Percentiles rank a stretch among this genome's conserved stretches.
Conservation (phyloP, 1,140 invertebrate species). For the Lepidurus arcticus region DNA sequence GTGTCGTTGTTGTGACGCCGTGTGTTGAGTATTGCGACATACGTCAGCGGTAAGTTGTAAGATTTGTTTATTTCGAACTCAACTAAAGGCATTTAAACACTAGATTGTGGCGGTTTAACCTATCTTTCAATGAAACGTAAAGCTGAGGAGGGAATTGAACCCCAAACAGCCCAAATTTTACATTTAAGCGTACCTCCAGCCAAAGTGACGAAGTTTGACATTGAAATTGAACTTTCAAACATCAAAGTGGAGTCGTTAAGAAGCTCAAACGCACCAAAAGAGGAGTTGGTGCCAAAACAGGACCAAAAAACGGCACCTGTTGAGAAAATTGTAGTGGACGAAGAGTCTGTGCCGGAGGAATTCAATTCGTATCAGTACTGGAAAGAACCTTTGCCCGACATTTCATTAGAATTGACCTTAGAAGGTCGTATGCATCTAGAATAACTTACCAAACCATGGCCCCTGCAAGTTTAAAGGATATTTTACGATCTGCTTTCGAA, state of each 20-base stretch:
- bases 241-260: not conserved
- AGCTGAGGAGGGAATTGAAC: not conserved
- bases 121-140: not conserved
- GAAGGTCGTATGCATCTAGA: slow-evolving; percentile 29
- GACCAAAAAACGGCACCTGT: not conserved
- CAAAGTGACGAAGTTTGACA: not conserved
- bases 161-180: not conserved
- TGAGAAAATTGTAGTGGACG: slow-evolving; percentile 10
- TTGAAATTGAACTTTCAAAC: not conserved
- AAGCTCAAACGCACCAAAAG: not conserved
- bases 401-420: slow-evolving; percentile 6
- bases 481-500: slow-evolving; percentile 32
- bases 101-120: not conserved
- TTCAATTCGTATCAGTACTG: slow-evolving; percentile 34
- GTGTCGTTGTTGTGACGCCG: not conserved
- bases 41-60: not conserved
- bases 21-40: not conserved
- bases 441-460: slow-evolving; percentile 22
- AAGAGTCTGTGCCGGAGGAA: slow-evolving; percentile 5
- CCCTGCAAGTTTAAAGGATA: slow-evolving; percentile 22
- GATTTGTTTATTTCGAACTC: not conserved
- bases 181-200: not conserved
- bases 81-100: not conserved
- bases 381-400: slow-evolving; percentile 35
- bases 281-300: not conserved